Conservation (phyloP, 2,888 invertebrate species). For the Aethes cnicana region DNA sequence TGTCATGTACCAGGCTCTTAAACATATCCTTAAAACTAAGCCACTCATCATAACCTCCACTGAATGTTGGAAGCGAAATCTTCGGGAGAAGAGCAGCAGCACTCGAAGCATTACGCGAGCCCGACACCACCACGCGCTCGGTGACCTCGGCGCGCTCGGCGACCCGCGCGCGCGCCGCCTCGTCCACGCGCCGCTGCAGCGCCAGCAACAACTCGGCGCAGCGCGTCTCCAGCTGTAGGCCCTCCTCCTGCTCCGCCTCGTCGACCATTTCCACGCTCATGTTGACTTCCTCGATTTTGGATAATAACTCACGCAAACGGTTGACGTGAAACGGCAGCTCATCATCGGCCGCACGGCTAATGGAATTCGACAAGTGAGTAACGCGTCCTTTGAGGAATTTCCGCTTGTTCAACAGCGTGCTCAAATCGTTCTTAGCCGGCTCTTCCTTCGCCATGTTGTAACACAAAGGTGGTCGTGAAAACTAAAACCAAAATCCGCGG, state of each 20-base stretch:
- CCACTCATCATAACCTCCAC: background rate
- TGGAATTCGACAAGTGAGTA: background rate
- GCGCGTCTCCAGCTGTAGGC: background rate
- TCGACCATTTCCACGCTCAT: background rate
- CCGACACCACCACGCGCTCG: too few species aligned
- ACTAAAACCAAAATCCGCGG: too few species aligned
- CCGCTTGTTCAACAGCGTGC: background rate
- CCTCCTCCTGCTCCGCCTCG: background rate
- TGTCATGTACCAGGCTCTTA: background rate
- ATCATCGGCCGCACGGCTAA: background rate
- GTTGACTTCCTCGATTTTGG: background rate
- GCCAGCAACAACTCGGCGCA: background rate
- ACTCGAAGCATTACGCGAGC: too few species aligned
- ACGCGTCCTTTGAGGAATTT: background rate
- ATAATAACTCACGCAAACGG: background rate
- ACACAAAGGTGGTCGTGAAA: too few species aligned
- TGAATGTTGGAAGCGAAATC: background rate
- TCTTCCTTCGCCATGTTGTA: too few species aligned
- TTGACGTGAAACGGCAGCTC: background rate
- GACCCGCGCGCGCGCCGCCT: background rate
- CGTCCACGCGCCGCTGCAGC: background rate
- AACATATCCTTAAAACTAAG: background rate
- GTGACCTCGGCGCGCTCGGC: too few species aligned
- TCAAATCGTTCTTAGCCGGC: too few species aligned
- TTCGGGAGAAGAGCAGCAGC: background rate